These are phyloP conservation scores for Cylas formicarius DNA, from an alignment of 1,140 invertebrate genomes.

Conservation along the genomic window DNA sequence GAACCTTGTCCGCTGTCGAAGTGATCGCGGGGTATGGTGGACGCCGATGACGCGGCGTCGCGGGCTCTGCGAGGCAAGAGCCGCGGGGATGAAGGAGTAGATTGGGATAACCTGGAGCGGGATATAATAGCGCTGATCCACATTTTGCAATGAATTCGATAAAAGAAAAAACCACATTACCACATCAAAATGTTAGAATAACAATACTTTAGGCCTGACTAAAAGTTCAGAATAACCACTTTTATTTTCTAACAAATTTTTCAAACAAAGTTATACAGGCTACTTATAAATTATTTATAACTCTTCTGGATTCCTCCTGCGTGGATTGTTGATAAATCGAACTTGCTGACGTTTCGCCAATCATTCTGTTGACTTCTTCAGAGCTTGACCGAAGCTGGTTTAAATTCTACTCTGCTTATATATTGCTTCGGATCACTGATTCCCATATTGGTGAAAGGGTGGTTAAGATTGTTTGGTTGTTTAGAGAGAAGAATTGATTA, in stretches of 20 bases:
- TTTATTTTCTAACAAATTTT: neutral
- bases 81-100: slow-evolving; percentile 61
- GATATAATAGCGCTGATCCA: slow-evolving; percentile 3
- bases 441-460: no score
- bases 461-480: no score
- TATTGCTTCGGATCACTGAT: no score
- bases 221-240: neutral
- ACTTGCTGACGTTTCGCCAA: no score
- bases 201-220: slow-evolving; percentile 5
- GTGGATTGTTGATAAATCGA: no score
- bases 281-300: neutral
- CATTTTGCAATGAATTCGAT: neutral
- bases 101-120: slow-evolving; percentile 38
- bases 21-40: slow-evolving; percentile 34
- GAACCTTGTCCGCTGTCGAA: slow-evolving; percentile 28
- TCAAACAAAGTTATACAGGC: neutral
- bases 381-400: no score
- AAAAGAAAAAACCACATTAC: neutral
- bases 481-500: no score
- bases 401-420: no score
- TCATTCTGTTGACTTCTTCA: no score
- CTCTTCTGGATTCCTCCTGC: no score
- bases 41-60: slow-evolving; percentile 15
- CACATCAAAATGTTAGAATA: neutral
- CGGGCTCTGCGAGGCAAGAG: slow-evolving; percentile 51